phyloP scores from a whole-genome alignment of 2,888 invertebrate genomes.

The Melieria crassipennis region DNA sequence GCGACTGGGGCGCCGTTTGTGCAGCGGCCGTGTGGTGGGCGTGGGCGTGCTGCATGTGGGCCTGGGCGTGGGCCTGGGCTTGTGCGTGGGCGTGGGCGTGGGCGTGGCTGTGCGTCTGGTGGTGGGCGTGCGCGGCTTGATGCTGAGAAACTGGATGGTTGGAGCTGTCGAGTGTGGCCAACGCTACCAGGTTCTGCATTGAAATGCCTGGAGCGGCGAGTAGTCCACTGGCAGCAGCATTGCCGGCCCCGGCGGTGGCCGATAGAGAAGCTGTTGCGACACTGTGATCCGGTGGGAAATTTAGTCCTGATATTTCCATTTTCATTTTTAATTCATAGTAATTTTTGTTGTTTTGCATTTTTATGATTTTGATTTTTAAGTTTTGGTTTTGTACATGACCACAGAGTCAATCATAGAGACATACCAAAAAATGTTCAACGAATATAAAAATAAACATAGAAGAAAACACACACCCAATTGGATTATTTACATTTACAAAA shows the following conservation, averaged over 20 bases:
- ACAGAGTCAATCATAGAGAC: slow-evolving; percentile 66
- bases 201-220: slow-evolving; percentile 77
- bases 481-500: slow-evolving; percentile 67
- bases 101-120: slow-evolving; percentile 57
- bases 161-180: slow-evolving; percentile 62
- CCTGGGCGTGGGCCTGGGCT: slow-evolving; percentile 39
- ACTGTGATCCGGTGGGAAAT: slow-evolving; percentile 67
- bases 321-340: slow-evolving; percentile 54
- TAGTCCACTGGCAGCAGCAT: slow-evolving; percentile 66
- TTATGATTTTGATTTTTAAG: slow-evolving; percentile 44
- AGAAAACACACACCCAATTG: slow-evolving; percentile 67
- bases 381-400: slow-evolving; percentile 62
- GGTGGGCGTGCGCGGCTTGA: slow-evolving; percentile 44
- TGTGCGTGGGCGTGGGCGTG: slow-evolving; percentile 47
- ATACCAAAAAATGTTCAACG: slow-evolving; percentile 67
- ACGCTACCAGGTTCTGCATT: slow-evolving; percentile 89
- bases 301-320: slow-evolving; percentile 65
- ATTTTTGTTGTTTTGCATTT: slow-evolving; percentile 55
- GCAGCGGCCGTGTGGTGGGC: slow-evolving; percentile 40
- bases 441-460: slow-evolving; percentile 66
- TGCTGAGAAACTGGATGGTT: slow-evolving; percentile 62
- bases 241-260: slow-evolving; percentile 45
- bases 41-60: slow-evolving; percentile 36
- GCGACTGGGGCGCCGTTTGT: slow-evolving; percentile 35
- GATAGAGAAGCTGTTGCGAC: slow-evolving; percentile 61